Conservation (phyloP, 2,888 invertebrate species). For the Linnaemya vulpina region DNA sequence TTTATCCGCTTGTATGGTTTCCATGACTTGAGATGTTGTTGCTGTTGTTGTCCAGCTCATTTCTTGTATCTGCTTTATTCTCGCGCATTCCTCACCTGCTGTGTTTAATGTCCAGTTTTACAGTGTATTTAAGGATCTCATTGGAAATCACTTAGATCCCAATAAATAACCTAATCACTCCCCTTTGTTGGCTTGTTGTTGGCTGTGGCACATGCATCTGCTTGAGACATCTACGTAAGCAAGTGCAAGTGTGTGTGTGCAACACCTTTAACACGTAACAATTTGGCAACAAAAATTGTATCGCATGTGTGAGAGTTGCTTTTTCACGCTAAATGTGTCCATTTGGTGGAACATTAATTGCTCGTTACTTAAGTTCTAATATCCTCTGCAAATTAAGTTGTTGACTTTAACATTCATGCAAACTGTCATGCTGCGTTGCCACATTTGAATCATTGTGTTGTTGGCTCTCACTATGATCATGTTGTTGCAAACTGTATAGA, state of each 20-base stretch:
- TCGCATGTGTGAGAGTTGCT: slow-evolving; percentile 39
- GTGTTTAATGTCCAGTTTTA: slow-evolving; percentile 81
- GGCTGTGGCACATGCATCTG: slow-evolving; percentile 30
- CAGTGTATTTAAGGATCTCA: slow-evolving; percentile 79
- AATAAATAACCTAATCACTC: slow-evolving; percentile 82
- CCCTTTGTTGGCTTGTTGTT: slow-evolving; percentile 64
- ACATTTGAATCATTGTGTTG: slow-evolving; percentile 68
- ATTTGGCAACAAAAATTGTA: slow-evolving; percentile 27
- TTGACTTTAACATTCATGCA: slow-evolving; percentile 79
- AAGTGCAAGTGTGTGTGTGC: background rate
- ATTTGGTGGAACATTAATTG: slow-evolving; percentile 82
- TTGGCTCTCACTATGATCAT: slow-evolving; percentile 44
- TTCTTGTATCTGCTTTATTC: slow-evolving; percentile 34
- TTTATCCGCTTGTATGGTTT: slow-evolving; percentile 14
- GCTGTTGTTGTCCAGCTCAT: slow-evolving; percentile 17
- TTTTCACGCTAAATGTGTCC: slow-evolving; percentile 75
- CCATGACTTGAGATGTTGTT: slow-evolving; percentile 34
- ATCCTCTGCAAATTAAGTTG: slow-evolving; percentile 83
- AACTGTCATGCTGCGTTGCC: slow-evolving; percentile 79
- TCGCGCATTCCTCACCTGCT: slow-evolving; percentile 77
- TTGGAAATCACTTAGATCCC: slow-evolving; percentile 83
- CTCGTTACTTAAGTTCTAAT: slow-evolving; percentile 83
- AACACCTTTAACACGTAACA: slow-evolving; percentile 47
- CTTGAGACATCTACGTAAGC: background rate
- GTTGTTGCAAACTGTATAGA: slow-evolving; percentile 50